Evolutionary conservation across 2,113 vertebrate genomes (phyloP).

Genomic region (Anseranas semipalmata): DNA sequence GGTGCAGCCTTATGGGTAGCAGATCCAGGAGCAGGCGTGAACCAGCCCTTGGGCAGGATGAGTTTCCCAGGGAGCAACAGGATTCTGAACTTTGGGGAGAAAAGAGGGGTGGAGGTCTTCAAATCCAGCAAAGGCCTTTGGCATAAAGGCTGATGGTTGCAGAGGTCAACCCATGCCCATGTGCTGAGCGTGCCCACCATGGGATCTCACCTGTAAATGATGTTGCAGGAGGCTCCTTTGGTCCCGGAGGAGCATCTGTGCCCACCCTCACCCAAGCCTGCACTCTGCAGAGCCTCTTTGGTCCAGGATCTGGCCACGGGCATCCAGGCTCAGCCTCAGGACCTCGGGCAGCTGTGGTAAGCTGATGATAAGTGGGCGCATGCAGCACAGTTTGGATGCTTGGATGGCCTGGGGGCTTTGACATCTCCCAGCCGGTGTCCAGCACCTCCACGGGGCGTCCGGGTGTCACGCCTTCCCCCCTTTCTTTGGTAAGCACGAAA

Average conservation of each 20-base stretch:
- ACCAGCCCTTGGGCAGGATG: background rate
- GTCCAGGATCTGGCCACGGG: rapidly evolving
- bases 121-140: background rate
- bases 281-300: background rate
- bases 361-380: background rate
- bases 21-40: background rate
- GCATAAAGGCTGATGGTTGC: no score
- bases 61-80: background rate
- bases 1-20: background rate
- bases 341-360: rapidly evolving
- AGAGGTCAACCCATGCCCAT: background rate
- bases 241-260: background rate
- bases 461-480: no score
- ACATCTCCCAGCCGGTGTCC: no score
- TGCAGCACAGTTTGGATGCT: background rate
- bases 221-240: background rate
- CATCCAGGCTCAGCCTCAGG: background rate
- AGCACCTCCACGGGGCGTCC: no score
- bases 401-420: background rate
- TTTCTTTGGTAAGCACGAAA: no score
- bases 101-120: background rate
- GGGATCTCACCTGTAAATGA: background rate
- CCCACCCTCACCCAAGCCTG: background rate
- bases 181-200: rapidly evolving
- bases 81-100: background rate